Base-by-base conservation (phyloP, 2,113 vertebrate genomes). In the Hippocampus comes region DNA sequence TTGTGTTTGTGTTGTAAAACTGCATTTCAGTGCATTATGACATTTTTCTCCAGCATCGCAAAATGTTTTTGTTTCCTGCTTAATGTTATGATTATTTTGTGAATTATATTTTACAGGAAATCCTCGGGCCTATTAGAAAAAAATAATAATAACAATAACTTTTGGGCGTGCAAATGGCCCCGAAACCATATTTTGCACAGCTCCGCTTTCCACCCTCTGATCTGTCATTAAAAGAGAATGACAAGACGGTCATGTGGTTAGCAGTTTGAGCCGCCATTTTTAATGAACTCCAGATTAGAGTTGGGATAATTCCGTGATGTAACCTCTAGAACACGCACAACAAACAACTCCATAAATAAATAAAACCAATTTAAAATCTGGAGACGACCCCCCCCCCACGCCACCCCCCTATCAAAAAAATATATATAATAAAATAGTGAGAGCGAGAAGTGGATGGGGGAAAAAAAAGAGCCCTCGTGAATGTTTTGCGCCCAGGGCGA, bases 401-500 rank as follows among this genome's bases (percentile, higher is more conserved):
- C 30, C 30, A 4, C 4, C 5, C 34, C 30, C 30, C 30, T n/a
- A 3, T 30, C 82, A 85, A 87, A 77, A 80, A 79, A 76, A 87
- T 81, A 86, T 34, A 34, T 34, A 34, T 81, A 79, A 91, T 92
- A 92, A 60, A 30, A 17, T 12, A 34, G 11, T 30, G 17, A 63
- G 23, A 9, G 9, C 18, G 18, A 21, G 34, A 5, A 43, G 38
- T 7, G 38, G 38, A 63, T n/a, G 15, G 15, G 86, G 83, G 81
- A 79, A 80, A 79, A 79, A 76, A 86, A 79, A 84, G 78, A 91
- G 93, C 92, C 89, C 93, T 95, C 92, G 91, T 93, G 91, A 94
- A 95, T 95, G 93, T 94, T 38, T 93, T 90, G n/a, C 91, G 94
- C 95, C 95, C 59, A 91, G 93, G 96, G 96, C 94, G 89, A 95